Conservation (phyloP, 2,797 vertebrate species). For the Pagetopsis macropterus region DNA sequence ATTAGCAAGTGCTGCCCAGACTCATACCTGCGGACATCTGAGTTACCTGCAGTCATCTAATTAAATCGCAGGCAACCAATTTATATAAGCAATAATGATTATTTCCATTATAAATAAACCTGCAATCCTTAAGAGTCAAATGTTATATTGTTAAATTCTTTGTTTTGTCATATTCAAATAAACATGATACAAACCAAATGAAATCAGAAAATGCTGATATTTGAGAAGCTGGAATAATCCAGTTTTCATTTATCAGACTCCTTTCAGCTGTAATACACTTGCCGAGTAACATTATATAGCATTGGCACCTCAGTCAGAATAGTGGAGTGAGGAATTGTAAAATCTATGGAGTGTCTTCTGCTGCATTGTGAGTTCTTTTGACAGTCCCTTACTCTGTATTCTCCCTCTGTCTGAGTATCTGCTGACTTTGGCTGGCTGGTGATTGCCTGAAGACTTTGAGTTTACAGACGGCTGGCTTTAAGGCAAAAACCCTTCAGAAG, state of each 20-base stretch:
- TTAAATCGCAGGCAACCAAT: not conserved
- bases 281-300: not conserved
- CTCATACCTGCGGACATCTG: not conserved
- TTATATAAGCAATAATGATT: not conserved
- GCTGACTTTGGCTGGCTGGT: constrained; percentile 67
- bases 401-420: constrained; percentile 57
- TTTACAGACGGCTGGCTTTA: constrained; percentile 68
- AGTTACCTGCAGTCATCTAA: not conserved
- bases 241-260: not conserved
- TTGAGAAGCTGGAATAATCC: not conserved
- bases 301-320: constrained; percentile 16
- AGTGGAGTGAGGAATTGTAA: constrained; percentile 33
- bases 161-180: not conserved
- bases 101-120: not conserved
- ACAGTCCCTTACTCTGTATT: constrained; percentile 71
- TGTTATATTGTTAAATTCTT: not conserved
- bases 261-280: not conserved
- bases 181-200: not conserved
- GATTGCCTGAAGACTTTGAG: constrained; percentile 74
- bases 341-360: constrained; percentile 45
- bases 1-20: not conserved
- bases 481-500: constrained; percentile 60
- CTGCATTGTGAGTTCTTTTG: constrained; percentile 64
- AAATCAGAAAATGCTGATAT: not conserved
- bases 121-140: not conserved